Conservation (phyloP, 2,888 invertebrate species). For the Tribolium freemani region DNA sequence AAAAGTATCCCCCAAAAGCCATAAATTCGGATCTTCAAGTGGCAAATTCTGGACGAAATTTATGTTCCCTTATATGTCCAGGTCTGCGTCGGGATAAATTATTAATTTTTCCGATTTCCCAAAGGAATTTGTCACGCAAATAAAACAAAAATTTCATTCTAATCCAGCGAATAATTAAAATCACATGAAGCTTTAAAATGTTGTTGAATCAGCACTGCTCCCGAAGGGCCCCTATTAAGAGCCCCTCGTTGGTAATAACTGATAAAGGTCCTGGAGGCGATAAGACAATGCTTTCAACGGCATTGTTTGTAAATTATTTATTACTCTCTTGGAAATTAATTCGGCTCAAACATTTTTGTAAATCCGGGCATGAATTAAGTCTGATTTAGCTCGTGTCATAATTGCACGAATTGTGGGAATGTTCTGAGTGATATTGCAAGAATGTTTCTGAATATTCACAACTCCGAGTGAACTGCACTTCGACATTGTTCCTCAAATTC, state of each 20-base stretch:
- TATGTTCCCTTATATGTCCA: conserved; percentile 37
- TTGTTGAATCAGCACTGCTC: conserved; percentile 16
- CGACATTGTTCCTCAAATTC: not conserved
- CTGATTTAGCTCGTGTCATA: not conserved
- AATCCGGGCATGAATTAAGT: not conserved
- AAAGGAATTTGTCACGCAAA: conserved; percentile 17
- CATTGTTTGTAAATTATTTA: not conserved
- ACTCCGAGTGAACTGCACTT: not conserved
- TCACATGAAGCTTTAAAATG: not conserved
- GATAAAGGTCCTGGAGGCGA: not conserved
- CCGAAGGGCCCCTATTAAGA: conserved; percentile 9
- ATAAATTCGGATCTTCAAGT: conserved; percentile 36
- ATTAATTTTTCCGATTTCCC: conserved; percentile 41
- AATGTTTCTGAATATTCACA: not conserved
- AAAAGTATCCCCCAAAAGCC: conserved; percentile 25
- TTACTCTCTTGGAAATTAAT: not conserved
- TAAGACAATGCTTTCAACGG: not conserved
- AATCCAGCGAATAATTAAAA: conserved; percentile 12
- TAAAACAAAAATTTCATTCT: conserved; percentile 34
- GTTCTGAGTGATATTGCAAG: not conserved
- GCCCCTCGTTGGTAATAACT: conserved; percentile 8
- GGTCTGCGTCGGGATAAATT: conserved; percentile 31
- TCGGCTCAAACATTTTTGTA: not conserved
- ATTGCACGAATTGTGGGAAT: not conserved
- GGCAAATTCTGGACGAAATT: conserved; percentile 38